Evolutionary conservation across 2,113 vertebrate species (phyloP), one percentile per base, ranked within the genome.

Genomic region (Agapornis roseicollis): DNA sequence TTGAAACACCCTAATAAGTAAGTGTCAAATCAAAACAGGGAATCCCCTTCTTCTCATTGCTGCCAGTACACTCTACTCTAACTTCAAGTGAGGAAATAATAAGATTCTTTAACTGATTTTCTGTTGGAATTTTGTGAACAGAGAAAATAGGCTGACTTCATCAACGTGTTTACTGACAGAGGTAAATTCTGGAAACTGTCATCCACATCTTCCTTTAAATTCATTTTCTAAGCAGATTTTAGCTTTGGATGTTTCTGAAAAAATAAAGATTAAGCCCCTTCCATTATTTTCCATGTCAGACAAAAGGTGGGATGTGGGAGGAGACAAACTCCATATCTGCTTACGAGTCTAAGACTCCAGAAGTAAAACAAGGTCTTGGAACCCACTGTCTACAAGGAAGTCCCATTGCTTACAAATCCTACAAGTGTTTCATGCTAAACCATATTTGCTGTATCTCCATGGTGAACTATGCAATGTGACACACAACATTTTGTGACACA

Each of bases 321-420:
- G 35, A 89, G 46, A 64, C 13, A 73, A 92, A 88, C 13, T 82
- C 41, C 17, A 89, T 65, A 82, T 77, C 81, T 47, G 85, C 31
- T 91, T 85, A 73, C 29, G 44, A 85, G n/a, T 42, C 71, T 80
- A 85, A 88, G 46, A 8, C 9, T n/a, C 7, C n/a, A 20, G 50
- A 85, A 83, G 16, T 85, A 91, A 93, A 93, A 47, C 14, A 80
- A 93, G 46, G 55, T 66, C 29, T 90, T 83, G 74, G 68, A 91
- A 80, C 20, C 16, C n/a, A 29, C 33, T 80, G 49, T 66, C 31
- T 82, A 50, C 91, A 46, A 85, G 35, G 58, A 91, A 82, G 64
- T 58, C 46, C 68, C 58, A 55, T 71, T 68, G 68, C 33, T 77
- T 70, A 33, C 41, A 72, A 66, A 88, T 73, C 58, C 6, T 1